A percentile compares a stretch with the other conserved stretches of the same genome.
Evolutionary conservation across 2,888 invertebrate genomes (phyloP).

Genomic region (Drosophila recens): DNA sequence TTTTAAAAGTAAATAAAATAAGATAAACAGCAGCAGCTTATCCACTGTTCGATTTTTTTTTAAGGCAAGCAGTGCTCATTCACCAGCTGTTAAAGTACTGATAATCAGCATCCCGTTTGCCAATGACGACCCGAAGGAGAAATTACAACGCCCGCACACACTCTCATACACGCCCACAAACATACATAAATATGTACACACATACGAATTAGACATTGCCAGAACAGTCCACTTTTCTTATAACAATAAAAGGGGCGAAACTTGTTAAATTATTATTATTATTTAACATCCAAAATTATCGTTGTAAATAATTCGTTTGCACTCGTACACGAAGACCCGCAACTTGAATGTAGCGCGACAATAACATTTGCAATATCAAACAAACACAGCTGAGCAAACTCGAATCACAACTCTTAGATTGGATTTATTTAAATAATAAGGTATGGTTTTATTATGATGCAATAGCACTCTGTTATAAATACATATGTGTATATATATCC

Average conservation of each 20-base stretch:
- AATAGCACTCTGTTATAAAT: slow-evolving; percentile 10
- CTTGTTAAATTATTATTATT: neutral
- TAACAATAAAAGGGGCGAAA: slow-evolving; percentile 9
- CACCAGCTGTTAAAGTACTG: slow-evolving; percentile 16
- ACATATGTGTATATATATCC: neutral
- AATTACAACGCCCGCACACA: slow-evolving; percentile 22
- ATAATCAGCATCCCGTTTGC: slow-evolving; percentile 30
- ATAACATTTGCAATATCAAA: slow-evolving; percentile 11
- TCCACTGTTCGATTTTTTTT: neutral
- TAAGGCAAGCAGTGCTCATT: slow-evolving; percentile 2
- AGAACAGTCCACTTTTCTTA: neutral
- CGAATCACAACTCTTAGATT: neutral
- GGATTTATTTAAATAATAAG: neutral
- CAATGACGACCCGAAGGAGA: slow-evolving; percentile 21
- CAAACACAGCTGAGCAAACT: slow-evolving; percentile 9
- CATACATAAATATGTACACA: neutral
- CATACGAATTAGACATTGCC: slow-evolving; percentile 6
- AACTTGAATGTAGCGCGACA: slow-evolving; percentile 5
- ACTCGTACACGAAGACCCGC: neutral
- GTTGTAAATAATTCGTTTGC: slow-evolving; percentile 1
- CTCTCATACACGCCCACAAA: neutral
- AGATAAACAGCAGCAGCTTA: neutral
- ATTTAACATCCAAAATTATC: slow-evolving; percentile 1
- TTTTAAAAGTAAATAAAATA: slow-evolving; percentile 1
- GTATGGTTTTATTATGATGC: neutral